phyloP scores from a whole-genome alignment of 1,140 invertebrate genomes.

The Sweltsa coloradensis region DNA sequence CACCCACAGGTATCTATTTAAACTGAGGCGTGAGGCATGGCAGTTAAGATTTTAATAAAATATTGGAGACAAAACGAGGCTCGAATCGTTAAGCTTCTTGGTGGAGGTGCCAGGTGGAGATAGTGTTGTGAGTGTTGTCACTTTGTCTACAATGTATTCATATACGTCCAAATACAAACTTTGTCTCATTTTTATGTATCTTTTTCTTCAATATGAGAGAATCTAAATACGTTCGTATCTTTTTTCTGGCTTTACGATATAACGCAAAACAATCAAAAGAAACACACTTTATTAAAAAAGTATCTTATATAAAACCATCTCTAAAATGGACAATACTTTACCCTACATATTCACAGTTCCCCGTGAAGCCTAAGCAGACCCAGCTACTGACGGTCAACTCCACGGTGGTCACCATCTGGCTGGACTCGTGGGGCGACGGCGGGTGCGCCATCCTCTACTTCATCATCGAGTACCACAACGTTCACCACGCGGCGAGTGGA shows the following conservation, averaged over 20 bases:
- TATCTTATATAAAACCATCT: neutral
- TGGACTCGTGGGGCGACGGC: slow-evolving; percentile 78
- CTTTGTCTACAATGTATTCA: too few relatives aligned
- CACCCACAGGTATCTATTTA: too few relatives aligned
- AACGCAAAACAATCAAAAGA: neutral
- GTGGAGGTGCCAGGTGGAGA: too few relatives aligned
- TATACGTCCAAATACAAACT: too few relatives aligned
- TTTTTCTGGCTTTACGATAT: neutral
- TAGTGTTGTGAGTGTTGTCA: too few relatives aligned
- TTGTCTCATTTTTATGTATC: too few relatives aligned
- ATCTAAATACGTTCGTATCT: neutral
- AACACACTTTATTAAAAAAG: neutral
- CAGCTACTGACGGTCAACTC: slow-evolving; percentile 79
- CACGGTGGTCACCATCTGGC: slow-evolving; percentile 76
- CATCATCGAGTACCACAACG: slow-evolving; percentile 63
- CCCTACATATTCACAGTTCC: slow-evolving; percentile 38
- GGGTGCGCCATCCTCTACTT: slow-evolving; percentile 82
- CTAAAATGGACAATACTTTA: neutral
- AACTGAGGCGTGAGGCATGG: too few relatives aligned
- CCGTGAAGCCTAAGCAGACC: slow-evolving; percentile 64
- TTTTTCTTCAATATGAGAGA: neutral
- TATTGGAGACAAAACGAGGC: too few relatives aligned
- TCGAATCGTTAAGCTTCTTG: too few relatives aligned
- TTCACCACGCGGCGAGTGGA: slow-evolving; percentile 37
- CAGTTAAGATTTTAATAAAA: too few relatives aligned